A percentile compares a stretch with the other conserved stretches of the same genome.
Evolutionary conservation across 2,113 vertebrate genomes (phyloP).

Genomic region (Channa argus): DNA sequence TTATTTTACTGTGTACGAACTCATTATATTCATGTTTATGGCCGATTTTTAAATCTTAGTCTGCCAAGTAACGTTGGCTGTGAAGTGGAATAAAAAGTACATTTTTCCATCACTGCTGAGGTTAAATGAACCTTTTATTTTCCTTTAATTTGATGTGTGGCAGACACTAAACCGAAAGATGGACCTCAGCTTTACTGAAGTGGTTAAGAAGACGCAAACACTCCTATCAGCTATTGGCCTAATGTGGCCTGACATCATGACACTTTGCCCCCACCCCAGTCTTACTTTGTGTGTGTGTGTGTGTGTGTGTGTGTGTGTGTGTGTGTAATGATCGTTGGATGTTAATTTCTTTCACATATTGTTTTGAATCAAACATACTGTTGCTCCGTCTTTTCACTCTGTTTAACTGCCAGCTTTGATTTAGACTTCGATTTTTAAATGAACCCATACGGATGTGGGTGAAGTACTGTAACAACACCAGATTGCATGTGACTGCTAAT

Average conservation of each 20-base stretch:
- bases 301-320: neutral
- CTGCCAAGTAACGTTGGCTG: too few species aligned
- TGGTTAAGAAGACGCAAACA: too few species aligned
- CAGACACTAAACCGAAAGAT: too few species aligned
- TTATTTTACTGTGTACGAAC: too few species aligned
- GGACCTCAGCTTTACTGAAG: too few species aligned
- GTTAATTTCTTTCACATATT: conserved; percentile 10
- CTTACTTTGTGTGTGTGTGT: neutral
- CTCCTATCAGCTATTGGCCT: conserved; percentile 22
- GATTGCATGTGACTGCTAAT: conserved; percentile 75
- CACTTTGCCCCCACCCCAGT: conserved; percentile 8
- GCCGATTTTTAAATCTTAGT: too few species aligned
- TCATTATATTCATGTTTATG: too few species aligned
- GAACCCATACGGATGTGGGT: conserved; percentile 67
- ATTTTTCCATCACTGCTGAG: too few species aligned
- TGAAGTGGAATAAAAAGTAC: too few species aligned
- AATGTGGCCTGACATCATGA: conserved; percentile 37
- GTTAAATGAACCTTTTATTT: too few species aligned
- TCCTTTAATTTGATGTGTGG: too few species aligned
- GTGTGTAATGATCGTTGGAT: conserved; percentile 31
- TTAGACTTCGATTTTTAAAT: conserved; percentile 58
- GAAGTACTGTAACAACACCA: conserved; percentile 56
- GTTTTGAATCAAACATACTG: conserved; percentile 41
- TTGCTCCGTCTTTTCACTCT: conserved; percentile 47
- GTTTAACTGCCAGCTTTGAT: conserved; percentile 65